These are phyloP conservation scores for Dipodomys spectabilis DNA, from an alignment of 2,113 vertebrate species.

Conservation along the genomic window DNA sequence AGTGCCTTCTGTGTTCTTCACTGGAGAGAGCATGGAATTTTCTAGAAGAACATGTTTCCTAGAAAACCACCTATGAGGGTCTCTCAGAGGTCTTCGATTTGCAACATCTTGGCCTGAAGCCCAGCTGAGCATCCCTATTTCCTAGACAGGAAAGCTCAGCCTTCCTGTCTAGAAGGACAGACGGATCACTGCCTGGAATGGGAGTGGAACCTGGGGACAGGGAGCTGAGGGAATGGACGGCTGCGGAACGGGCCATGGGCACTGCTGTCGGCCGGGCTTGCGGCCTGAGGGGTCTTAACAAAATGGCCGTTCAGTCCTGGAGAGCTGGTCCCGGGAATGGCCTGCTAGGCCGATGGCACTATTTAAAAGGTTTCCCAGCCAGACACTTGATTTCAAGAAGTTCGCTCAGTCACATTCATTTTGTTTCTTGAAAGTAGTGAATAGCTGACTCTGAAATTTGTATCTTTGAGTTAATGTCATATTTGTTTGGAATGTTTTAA, in stretches of 20 bases:
- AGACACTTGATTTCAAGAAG: background rate
- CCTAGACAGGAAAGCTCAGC: no score
- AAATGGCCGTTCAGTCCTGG: background rate
- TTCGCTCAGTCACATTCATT: no score
- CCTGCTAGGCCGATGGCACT: background rate
- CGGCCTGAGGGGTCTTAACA: background rate
- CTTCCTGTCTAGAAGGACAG: background rate
- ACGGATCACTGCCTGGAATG: constrained; percentile 12
- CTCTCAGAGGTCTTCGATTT: background rate
- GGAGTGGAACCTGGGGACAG: background rate
- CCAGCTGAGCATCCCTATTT: background rate
- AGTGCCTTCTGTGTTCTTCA: constrained; percentile 14
- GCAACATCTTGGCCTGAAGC: background rate
- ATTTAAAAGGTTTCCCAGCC: background rate
- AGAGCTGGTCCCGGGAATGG: background rate
- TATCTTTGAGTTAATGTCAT: background rate
- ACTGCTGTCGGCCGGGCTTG: background rate
- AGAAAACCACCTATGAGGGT: background rate
- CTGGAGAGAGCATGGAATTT: constrained; percentile 9
- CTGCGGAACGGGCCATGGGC: no score
- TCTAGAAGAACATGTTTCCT: constrained; percentile 8
- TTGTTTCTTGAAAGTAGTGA: no score
- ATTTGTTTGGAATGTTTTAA: background rate
- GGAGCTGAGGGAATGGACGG: no score
- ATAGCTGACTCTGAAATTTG: background rate